Percentiles rank a stretch among this genome's conserved stretches.
Conservation (phyloP, 64 coral and sea anemone genomes). For the Trachythela sp. region DNA sequence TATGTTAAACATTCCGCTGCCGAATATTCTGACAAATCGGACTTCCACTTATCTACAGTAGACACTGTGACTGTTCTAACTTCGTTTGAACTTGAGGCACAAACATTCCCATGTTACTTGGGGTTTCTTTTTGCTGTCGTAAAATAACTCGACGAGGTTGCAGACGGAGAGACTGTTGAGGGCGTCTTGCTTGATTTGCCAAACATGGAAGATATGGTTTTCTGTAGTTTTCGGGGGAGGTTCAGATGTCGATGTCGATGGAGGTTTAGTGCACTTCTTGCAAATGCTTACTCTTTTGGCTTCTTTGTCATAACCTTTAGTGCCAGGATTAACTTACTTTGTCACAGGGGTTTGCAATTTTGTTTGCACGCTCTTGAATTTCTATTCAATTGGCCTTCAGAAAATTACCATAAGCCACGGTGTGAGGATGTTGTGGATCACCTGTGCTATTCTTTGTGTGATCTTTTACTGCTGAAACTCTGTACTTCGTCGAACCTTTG, state of each 20-base stretch:
- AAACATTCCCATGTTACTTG: background rate
- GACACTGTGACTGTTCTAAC: constrained; percentile 33
- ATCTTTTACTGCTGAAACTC: constrained; percentile 36
- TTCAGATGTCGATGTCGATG: background rate
- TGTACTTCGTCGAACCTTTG: constrained; percentile 37
- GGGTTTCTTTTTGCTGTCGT: background rate
- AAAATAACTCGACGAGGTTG: background rate
- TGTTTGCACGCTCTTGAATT: background rate
- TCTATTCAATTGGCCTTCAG: background rate
- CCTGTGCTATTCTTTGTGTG: constrained; percentile 35
- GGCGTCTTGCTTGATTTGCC: background rate
- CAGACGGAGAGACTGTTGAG: background rate
- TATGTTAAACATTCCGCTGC: constrained; percentile 46
- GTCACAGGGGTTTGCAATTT: background rate
- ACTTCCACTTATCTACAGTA: constrained; percentile 43
- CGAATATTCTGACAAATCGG: constrained; percentile 37
- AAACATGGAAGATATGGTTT: background rate
- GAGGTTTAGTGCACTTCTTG: background rate
- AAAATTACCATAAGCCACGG: background rate
- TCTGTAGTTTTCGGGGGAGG: background rate
- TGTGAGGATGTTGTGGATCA: constrained; percentile 19
- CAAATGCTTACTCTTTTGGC: background rate
- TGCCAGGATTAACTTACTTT: background rate
- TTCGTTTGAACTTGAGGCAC: background rate
- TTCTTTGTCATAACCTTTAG: background rate